phyloP scores from a whole-genome alignment of 92 coral and sea anemone genomes.

The Zoanthus sociatus region DNA sequence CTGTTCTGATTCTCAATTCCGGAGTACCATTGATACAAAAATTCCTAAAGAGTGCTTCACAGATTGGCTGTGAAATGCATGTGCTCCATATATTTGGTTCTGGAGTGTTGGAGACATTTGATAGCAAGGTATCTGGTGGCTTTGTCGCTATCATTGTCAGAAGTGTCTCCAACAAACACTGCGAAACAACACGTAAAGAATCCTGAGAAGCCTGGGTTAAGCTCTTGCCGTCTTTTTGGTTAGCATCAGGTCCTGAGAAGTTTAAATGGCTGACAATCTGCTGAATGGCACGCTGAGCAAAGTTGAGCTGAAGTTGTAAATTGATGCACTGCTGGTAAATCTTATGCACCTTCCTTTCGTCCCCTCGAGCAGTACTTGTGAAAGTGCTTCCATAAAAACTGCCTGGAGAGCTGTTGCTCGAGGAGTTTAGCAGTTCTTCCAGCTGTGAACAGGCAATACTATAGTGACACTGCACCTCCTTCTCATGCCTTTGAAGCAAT shows the following conservation, averaged over 20 bases:
- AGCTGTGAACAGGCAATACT: constrained; percentile 88
- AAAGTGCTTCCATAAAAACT: constrained; percentile 23
- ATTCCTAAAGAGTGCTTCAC: constrained; percentile 89
- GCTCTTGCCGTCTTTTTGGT: not conserved
- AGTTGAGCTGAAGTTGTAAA: constrained; percentile 89
- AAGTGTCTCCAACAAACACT: constrained; percentile 88
- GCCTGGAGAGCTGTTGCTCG: constrained; percentile 48
- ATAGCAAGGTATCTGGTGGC: constrained; percentile 69
- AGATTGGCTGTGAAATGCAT: constrained; percentile 71
- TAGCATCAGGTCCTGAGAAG: not conserved
- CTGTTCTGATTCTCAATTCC: constrained; percentile 84
- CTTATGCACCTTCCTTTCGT: constrained; percentile 74
- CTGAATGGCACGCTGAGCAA: constrained; percentile 79
- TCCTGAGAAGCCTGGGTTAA: constrained; percentile 24
- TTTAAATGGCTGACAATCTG: constrained; percentile 41
- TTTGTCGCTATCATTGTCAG: constrained; percentile 77
- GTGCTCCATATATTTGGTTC: constrained; percentile 68
- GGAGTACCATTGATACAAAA: constrained; percentile 92
- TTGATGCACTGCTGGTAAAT: constrained; percentile 84
- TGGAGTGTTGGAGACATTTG: constrained; percentile 54
- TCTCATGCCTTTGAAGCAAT: constrained; percentile 71
- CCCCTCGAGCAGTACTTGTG: constrained; percentile 30
- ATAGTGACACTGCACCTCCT: constrained; percentile 95
- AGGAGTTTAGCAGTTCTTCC: constrained; percentile 67
- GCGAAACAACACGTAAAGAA: constrained; percentile 85